Evolutionary conservation across 1,140 invertebrate species (phyloP).

Genomic region (Eriosoma lanigerum): DNA sequence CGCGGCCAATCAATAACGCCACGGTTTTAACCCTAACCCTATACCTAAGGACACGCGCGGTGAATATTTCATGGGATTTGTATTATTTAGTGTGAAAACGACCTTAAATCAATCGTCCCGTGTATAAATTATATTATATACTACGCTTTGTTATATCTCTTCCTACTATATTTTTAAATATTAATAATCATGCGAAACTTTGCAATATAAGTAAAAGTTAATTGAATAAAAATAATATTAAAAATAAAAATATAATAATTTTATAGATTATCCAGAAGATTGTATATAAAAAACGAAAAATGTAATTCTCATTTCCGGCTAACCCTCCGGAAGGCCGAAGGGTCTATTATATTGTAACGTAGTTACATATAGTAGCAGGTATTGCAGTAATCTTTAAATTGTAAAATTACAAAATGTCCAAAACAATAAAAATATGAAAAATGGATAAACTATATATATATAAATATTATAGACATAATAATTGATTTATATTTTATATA

Average conservation of each 20-base stretch:
- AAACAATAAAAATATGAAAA: neutral
- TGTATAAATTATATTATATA: neutral
- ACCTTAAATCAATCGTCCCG: slow-evolving; percentile 38
- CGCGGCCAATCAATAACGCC: slow-evolving; percentile 34
- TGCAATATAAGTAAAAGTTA: too few species aligned
- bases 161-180: neutral
- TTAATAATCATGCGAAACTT: too few species aligned
- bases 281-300: neutral
- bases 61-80: slow-evolving; percentile 38
- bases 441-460: neutral
- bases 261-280: neutral
- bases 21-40: slow-evolving; percentile 40
- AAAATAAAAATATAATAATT: too few species aligned
- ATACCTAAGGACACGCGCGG: slow-evolving; percentile 30
- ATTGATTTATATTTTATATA: slow-evolving; percentile 11
- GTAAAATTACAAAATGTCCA: neutral
- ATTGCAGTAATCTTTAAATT: neutral
- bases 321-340: slow-evolving; percentile 14
- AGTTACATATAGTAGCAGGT: neutral
- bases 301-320: neutral
- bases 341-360: neutral
- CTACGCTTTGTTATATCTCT: neutral
- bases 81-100: slow-evolving; percentile 36
- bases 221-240: neutral
- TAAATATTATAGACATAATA: neutral